phyloP scores from a whole-genome alignment of 2,888 invertebrate genomes.

The Lithophane leautieri region DNA sequence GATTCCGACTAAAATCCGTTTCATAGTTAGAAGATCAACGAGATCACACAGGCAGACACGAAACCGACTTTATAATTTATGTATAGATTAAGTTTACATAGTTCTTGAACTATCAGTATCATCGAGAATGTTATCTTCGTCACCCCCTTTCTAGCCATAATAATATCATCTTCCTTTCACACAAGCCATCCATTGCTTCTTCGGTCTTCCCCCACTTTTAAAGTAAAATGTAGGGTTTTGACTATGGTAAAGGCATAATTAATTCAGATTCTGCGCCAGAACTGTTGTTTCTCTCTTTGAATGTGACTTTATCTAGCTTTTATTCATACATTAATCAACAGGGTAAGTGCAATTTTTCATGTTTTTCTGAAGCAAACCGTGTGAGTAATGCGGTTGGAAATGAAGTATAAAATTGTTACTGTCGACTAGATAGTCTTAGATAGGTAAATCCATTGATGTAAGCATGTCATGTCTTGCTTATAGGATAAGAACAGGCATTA shows the following conservation, averaged over 20 bases:
- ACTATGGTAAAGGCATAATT: neutral
- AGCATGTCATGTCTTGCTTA: neutral
- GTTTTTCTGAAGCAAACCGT: constrained; percentile 28
- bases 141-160: neutral
- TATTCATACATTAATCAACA: constrained; percentile 16
- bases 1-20: neutral
- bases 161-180: neutral
- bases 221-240: neutral
- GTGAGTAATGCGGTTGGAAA: constrained; percentile 18
- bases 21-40: neutral
- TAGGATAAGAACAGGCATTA: neutral
- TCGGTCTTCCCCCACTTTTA: neutral
- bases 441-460: neutral
- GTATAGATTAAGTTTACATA: neutral
- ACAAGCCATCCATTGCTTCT: neutral
- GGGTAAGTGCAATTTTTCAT: constrained; percentile 7
- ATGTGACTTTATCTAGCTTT: constrained; percentile 3
- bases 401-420: neutral
- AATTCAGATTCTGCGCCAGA: constrained; percentile 11
- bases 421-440: neutral
- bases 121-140: neutral
- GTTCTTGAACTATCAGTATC: neutral
- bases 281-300: constrained; percentile 1
- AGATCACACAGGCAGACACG: neutral
- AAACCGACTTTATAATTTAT: neutral